Conservation (phyloP, 2,888 invertebrate species). For the Bimastos eiseni region DNA sequence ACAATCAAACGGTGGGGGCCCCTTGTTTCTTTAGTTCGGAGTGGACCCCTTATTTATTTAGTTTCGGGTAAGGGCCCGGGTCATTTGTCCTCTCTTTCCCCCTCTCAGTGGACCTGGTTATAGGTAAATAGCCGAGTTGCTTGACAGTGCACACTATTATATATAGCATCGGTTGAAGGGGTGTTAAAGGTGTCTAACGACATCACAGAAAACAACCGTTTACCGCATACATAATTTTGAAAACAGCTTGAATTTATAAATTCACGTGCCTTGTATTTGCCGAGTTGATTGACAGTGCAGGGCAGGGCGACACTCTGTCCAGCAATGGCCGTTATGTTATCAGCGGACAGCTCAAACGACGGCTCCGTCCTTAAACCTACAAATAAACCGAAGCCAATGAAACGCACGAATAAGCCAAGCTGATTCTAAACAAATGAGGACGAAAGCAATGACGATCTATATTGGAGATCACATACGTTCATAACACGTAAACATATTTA, state of each 20-base stretch:
- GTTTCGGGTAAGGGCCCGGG: too few species aligned
- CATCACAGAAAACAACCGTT: too few species aligned
- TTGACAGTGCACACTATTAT: too few species aligned
- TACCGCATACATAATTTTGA: neutral
- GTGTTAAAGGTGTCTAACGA: too few species aligned
- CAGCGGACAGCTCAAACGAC: neutral
- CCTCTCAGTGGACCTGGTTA: too few species aligned
- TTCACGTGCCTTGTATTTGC: neutral
- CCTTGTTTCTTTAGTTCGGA: too few species aligned
- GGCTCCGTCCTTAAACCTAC: neutral
- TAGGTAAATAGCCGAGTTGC: too few species aligned
- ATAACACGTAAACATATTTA: neutral
- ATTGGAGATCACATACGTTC: neutral
- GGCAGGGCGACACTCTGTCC: neutral
- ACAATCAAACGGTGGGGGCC: too few species aligned
- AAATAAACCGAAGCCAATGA: neutral
- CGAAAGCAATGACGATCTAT: neutral
- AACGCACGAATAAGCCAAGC: neutral
- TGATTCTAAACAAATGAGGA: neutral
- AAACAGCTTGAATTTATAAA: too few species aligned
- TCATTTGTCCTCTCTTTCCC: too few species aligned
- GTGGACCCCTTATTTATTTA: too few species aligned
- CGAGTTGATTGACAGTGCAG: constrained; percentile 18
- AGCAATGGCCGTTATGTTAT: neutral
- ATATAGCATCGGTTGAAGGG: too few species aligned